Evolutionary conservation across 2,888 invertebrate genomes (phyloP).

Genomic region (Nomada goodeniana): DNA sequence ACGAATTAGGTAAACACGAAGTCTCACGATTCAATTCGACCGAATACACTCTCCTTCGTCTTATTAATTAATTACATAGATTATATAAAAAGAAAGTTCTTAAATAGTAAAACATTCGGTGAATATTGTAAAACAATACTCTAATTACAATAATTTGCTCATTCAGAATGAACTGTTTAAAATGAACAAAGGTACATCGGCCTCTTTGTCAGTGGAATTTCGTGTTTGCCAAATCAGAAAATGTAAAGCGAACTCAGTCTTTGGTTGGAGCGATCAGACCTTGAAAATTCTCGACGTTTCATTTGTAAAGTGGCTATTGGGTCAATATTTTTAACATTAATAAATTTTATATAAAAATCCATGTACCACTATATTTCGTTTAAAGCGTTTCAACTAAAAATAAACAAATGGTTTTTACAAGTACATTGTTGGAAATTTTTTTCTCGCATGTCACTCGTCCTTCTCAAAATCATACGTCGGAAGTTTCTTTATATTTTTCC

Average conservation of each 20-base stretch:
- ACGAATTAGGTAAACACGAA: constrained; percentile 72
- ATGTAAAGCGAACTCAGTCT: constrained; percentile 75
- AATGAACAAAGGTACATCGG: constrained; percentile 33
- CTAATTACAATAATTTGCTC: constrained; percentile 9
- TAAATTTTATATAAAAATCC: constrained; percentile 76
- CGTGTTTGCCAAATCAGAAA: constrained; percentile 74
- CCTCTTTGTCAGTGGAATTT: constrained; percentile 62
- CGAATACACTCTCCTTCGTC: constrained; percentile 24
- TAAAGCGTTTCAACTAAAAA: constrained; percentile 73
- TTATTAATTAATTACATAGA: constrained; percentile 11
- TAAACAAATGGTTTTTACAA: constrained; percentile 69
- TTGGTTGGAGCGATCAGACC: constrained; percentile 74
- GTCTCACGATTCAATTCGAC: constrained; percentile 61
- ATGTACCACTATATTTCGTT: constrained; percentile 74
- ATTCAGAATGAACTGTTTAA: background rate
- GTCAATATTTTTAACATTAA: constrained; percentile 73
- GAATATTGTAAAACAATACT: constrained; percentile 13
- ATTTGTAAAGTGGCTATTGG: constrained; percentile 70
- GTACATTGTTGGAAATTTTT: constrained; percentile 64
- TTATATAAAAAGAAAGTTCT: constrained; percentile 9
- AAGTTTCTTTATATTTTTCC: constrained; percentile 23
- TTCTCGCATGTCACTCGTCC: constrained; percentile 61
- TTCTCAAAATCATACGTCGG: constrained; percentile 67
- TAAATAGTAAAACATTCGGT: constrained; percentile 21
- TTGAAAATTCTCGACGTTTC: constrained; percentile 64